These are phyloP conservation scores for Penaeus vannamei DNA, from an alignment of 1,140 invertebrate species.

Conservation along the genomic window DNA sequence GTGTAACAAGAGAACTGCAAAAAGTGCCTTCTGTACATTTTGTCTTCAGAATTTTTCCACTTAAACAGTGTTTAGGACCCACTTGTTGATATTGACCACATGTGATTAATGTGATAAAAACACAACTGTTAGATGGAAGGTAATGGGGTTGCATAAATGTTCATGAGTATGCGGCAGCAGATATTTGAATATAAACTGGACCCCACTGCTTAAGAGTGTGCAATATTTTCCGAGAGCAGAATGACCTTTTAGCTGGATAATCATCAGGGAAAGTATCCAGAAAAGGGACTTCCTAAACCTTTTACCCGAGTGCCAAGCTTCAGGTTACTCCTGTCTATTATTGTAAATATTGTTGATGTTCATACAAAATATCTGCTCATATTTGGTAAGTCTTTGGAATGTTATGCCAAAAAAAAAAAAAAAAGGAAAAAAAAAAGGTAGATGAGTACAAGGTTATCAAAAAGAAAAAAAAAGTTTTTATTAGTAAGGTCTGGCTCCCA, in stretches of 20 bases:
- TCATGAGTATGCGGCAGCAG: not conserved
- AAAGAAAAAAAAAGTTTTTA: too few relatives aligned
- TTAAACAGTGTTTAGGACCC: too few relatives aligned
- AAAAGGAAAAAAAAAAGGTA: not conserved
- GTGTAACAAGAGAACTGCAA: not conserved
- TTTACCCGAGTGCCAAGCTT: conserved; percentile 26
- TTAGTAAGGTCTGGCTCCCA: too few relatives aligned
- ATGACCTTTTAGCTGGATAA: not conserved
- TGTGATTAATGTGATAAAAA: conserved; percentile 25
- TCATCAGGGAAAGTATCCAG: not conserved
- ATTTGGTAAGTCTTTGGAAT: not conserved
- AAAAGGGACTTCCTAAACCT: conserved; percentile 10
- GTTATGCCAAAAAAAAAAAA: not conserved
- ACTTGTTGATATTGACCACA: conserved; percentile 3
- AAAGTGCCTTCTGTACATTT: conserved; percentile 33
- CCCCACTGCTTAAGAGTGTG: conserved; percentile 1
- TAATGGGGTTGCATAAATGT: not conserved
- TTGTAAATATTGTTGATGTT: conserved; percentile 36
- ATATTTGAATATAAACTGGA: not conserved
- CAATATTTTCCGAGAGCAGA: conserved; percentile 11
- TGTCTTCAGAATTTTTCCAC: not conserved
- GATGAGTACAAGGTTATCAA: not conserved
- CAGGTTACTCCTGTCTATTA: conserved; percentile 22
- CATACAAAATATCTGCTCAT: conserved; percentile 20
- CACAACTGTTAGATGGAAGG: not conserved